Conservation (phyloP, 2,113 vertebrate genomes). For the Pseudorhombus dupliciocellatus region DNA sequence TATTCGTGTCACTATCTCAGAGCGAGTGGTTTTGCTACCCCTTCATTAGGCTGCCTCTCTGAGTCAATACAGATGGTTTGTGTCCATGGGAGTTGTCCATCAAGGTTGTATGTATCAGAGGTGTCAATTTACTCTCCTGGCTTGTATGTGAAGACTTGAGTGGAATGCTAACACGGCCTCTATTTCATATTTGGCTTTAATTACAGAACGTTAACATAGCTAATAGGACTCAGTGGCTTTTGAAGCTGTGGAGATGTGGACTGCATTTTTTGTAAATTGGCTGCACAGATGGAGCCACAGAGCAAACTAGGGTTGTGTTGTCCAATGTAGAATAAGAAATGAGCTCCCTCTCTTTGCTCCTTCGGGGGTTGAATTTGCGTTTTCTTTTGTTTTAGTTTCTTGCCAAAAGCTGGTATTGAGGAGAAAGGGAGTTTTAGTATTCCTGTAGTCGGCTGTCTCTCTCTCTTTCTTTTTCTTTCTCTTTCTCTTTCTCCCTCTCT, state of each 20-base stretch:
- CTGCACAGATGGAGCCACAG: neutral
- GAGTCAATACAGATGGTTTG: neutral
- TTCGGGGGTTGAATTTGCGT: conserved; percentile 28
- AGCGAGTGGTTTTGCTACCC: conserved; percentile 4
- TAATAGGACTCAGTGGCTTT: conserved; percentile 17
- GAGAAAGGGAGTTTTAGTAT: conserved; percentile 54
- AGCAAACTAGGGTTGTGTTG: neutral
- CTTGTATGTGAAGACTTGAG: conserved; percentile 25
- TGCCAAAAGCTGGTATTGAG: conserved; percentile 25
- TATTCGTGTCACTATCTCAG: neutral
- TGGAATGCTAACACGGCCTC: neutral
- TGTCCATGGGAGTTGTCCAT: conserved; percentile 12
- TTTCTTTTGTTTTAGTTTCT: conserved; percentile 28
- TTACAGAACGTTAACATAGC: conserved; percentile 27
- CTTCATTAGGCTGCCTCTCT: conserved; percentile 6
- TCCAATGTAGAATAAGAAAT: conserved; percentile 18
- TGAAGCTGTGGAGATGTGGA: conserved; percentile 10
- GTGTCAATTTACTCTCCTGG: conserved; percentile 17
- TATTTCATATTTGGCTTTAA: conserved; percentile 40
- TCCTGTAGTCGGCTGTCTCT: conserved; percentile 51
- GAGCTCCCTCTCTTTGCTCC: conserved; percentile 2
- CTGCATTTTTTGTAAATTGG: conserved; percentile 3
- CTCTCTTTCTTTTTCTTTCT: too few relatives aligned
- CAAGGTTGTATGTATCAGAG: neutral
- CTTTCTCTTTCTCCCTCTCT: too few relatives aligned